These are phyloP conservation scores for Dolichopus griseipennis DNA, from an alignment of 2,888 invertebrate genomes.

Conservation along the genomic window DNA sequence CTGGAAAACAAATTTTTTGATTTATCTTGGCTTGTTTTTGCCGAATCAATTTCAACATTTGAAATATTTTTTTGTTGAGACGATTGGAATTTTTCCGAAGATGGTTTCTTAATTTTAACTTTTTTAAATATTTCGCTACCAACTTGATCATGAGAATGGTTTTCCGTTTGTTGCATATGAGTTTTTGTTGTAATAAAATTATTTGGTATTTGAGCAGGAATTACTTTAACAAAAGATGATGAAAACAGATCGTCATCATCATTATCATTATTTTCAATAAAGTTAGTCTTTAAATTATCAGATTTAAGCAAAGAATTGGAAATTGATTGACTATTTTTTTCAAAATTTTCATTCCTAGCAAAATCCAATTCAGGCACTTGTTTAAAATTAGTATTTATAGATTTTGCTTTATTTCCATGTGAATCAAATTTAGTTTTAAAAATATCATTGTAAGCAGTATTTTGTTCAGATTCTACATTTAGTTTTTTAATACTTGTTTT, in stretches of 20 bases:
- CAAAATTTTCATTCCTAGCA: not conserved
- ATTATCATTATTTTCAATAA: conserved; percentile 16
- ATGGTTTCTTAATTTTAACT: conserved; percentile 1
- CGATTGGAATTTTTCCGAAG: not conserved
- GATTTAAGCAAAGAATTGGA: too few relatives aligned
- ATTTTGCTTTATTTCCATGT: not conserved
- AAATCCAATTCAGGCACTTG: conserved; percentile 10
- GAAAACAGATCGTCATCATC: conserved; percentile 16
- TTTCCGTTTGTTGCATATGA: not conserved
- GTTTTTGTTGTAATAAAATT: not conserved
- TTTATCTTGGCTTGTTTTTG: conserved; percentile 8
- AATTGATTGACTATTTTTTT: too few relatives aligned
- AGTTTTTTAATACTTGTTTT: not conserved
- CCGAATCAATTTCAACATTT: not conserved
- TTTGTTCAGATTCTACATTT: not conserved
- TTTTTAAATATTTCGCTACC: not conserved
- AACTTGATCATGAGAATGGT: not conserved
- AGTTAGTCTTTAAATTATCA: not conserved
- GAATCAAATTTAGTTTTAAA: not conserved
- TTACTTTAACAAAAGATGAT: not conserved
- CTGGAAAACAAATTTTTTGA: conserved; percentile 13
- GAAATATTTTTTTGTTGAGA: not conserved
- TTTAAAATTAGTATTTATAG: not conserved
- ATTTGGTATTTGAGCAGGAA: not conserved
- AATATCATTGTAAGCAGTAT: not conserved